A percentile compares a stretch with the other conserved stretches of the same genome.
phyloP scores from a whole-genome alignment of 2,888 invertebrate species.

The Orthonychiurus folsomi region DNA sequence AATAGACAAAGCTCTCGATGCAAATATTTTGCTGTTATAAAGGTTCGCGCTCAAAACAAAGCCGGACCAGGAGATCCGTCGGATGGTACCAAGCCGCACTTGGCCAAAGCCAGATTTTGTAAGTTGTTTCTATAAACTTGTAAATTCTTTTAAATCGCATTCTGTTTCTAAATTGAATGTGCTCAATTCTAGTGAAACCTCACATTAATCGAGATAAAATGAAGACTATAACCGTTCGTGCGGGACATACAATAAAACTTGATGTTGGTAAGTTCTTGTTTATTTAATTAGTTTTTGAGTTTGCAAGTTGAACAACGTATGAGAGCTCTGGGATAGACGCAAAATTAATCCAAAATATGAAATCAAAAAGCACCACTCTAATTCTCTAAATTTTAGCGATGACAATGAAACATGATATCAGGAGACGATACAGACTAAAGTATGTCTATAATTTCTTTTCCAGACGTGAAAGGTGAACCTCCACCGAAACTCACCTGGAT shows the following conservation, averaged over 20 bases:
- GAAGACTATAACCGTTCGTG: slow-evolving; percentile 75
- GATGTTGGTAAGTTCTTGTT: no score
- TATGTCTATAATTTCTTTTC: no score
- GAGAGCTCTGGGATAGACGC: no score
- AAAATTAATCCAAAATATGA: no score
- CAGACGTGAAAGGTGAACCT: slow-evolving; percentile 94
- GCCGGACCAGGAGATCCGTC: slow-evolving; percentile 87
- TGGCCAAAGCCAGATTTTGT: slow-evolving; percentile 71
- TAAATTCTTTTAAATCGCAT: slow-evolving; percentile 10
- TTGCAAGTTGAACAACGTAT: no score
- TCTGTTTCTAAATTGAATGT: slow-evolving; percentile 47
- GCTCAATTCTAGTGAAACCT: slow-evolving; percentile 66
- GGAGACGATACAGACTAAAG: no score
- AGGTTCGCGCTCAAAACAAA: slow-evolving; percentile 85
- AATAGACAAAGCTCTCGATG: no score
- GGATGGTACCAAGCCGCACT: slow-evolving; percentile 75
- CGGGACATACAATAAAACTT: slow-evolving; percentile 79
- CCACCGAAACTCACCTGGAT: slow-evolving; percentile 80
- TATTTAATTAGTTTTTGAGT: no score
- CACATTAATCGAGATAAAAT: slow-evolving; percentile 89
- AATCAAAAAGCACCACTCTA: no score
- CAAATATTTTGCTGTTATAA: no score
- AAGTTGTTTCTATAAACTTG: slow-evolving; percentile 51
- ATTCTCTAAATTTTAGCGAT: no score
- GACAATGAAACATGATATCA: no score